Evolutionary conservation across 2,888 invertebrate species (phyloP).

Genomic region (Blomia tropicalis): DNA sequence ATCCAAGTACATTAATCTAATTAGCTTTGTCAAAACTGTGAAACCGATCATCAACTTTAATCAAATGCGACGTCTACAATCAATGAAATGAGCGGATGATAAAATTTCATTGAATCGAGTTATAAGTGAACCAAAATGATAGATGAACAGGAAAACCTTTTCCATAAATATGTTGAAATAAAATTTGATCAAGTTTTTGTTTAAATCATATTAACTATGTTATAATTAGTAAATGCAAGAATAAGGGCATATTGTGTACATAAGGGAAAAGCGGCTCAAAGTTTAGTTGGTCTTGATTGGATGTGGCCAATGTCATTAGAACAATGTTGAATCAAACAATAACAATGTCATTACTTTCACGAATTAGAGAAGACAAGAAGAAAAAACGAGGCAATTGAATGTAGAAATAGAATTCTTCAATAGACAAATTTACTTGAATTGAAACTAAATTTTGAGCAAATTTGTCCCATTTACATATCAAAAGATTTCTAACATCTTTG

Average conservation of each 20-base stretch:
- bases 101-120: background rate
- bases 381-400: background rate
- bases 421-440: background rate
- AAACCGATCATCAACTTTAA: conserved; percentile 10
- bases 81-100: background rate
- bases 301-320: too few species aligned
- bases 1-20: conserved; percentile 8
- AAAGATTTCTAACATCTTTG: too few species aligned
- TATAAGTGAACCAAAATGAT: too few species aligned
- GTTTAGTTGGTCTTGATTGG: too few species aligned
- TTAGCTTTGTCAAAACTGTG: conserved; percentile 9
- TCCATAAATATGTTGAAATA: too few species aligned
- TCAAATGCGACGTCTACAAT: background rate
- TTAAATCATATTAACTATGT: background rate
- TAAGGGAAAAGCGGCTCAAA: too few species aligned
- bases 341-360: background rate
- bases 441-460: too few species aligned
- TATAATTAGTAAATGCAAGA: background rate
- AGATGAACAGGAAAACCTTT: too few species aligned
- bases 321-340: conserved; percentile 8
- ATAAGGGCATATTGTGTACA: background rate
- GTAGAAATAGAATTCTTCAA: background rate
- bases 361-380: background rate
- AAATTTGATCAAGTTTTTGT: too few species aligned
- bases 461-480: too few species aligned